phyloP scores from a whole-genome alignment of 2,888 invertebrate genomes.

The Xanthia togata region DNA sequence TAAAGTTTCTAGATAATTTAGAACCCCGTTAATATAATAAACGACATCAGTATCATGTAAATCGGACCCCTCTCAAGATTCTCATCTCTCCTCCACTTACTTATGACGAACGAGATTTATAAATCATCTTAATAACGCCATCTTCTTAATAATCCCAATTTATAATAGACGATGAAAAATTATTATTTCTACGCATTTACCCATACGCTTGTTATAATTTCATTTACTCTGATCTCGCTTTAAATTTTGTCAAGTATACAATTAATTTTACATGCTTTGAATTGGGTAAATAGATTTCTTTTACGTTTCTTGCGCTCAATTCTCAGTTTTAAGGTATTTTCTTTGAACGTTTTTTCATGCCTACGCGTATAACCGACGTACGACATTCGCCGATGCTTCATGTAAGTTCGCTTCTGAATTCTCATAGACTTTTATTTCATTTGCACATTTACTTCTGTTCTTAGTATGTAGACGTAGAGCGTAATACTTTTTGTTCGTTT shows the following conservation, averaged over 20 bases:
- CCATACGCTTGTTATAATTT: constrained; percentile 79
- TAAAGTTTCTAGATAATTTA: constrained; percentile 28
- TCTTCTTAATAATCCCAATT: constrained; percentile 53
- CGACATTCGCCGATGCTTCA: constrained; percentile 86
- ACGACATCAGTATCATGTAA: constrained; percentile 54
- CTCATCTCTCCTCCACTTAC: constrained; percentile 49
- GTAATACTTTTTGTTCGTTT: constrained; percentile 75
- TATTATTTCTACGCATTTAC: constrained; percentile 69
- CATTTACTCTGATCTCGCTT: constrained; percentile 75
- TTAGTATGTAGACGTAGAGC: constrained; percentile 82
- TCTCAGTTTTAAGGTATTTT: constrained; percentile 86
- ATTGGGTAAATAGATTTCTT: constrained; percentile 79
- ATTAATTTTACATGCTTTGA: constrained; percentile 79
- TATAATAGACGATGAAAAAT: constrained; percentile 58
- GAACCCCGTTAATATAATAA: constrained; percentile 24
- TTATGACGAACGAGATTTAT: constrained; percentile 54
- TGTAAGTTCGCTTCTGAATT: constrained; percentile 86
- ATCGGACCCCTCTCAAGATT: constrained; percentile 41
- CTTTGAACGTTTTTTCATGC: constrained; percentile 88
- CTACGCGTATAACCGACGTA: constrained; percentile 83
- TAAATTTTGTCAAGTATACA: constrained; percentile 73
- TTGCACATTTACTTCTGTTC: constrained; percentile 82
- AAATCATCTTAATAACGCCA: constrained; percentile 55
- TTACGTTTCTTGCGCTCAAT: constrained; percentile 80
- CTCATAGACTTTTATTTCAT: constrained; percentile 78